Evolutionary conservation across 2,113 vertebrate species (phyloP).

Genomic region (Varanus salvator): DNA sequence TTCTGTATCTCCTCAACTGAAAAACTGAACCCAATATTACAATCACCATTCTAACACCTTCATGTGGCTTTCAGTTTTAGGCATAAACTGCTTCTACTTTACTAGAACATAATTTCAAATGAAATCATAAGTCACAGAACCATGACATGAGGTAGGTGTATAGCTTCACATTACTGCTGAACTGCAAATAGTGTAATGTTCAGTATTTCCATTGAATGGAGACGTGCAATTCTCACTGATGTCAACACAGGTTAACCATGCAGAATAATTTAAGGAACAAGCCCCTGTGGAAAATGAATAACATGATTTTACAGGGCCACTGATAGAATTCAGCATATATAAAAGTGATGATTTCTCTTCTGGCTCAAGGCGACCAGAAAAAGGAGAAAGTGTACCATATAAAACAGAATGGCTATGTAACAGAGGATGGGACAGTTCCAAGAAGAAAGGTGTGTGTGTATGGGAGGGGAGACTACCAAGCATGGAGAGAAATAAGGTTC

Average conservation of each 20-base stretch:
- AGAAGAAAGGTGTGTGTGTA: not conserved
- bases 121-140: not conserved
- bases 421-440: not conserved
- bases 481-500: constrained; percentile 2
- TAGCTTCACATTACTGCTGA: not conserved
- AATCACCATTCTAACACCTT: not conserved
- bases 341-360: constrained; percentile 10
- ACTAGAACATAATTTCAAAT: not conserved
- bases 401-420: not conserved
- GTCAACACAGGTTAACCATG: not conserved
- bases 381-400: not conserved
- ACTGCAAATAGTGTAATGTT: not conserved
- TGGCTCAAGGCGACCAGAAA: not conserved
- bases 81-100: not conserved
- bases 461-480: not conserved
- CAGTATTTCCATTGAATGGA: not conserved
- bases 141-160: not conserved
- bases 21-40: rapidly evolving
- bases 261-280: not conserved
- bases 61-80: not conserved
- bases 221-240: not conserved
- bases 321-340: not conserved
- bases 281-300: not conserved
- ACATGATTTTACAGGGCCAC: not conserved
- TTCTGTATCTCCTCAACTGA: not conserved